phyloP scores from a whole-genome alignment of 1,140 invertebrate species.

The Amphibalanus amphitrite region DNA sequence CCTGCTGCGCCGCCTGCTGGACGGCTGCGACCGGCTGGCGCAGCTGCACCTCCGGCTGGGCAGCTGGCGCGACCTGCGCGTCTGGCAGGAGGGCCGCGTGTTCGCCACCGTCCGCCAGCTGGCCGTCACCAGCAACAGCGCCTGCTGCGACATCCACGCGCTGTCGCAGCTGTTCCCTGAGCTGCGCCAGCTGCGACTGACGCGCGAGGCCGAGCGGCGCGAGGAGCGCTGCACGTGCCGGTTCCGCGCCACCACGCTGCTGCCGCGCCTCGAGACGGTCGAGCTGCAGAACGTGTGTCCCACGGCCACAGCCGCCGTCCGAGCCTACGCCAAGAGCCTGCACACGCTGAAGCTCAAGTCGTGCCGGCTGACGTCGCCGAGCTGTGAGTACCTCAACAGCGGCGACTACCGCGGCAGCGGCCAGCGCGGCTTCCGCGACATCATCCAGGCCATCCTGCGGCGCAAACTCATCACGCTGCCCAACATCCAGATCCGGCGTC shows the following conservation, averaged over 20 bases:
- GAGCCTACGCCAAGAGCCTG: neutral
- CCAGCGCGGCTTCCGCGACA: neutral
- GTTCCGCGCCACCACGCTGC: neutral
- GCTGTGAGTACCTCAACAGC: neutral
- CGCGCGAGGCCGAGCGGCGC: neutral
- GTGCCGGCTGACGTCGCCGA: neutral
- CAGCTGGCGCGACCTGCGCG: neutral
- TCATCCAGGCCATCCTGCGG: neutral
- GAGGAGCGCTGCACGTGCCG: neutral
- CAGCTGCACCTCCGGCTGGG: neutral
- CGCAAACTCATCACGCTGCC: neutral
- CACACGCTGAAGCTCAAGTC: neutral
- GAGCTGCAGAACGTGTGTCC: neutral
- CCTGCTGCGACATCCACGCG: neutral
- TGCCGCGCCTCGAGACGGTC: neutral
- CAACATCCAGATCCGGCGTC: slow-evolving; percentile 1
- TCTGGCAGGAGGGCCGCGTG: neutral
- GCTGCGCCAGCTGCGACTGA: neutral
- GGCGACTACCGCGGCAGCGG: neutral
- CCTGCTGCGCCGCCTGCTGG: neutral
- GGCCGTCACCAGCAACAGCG: neutral
- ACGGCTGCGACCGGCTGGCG: neutral
- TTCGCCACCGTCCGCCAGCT: neutral
- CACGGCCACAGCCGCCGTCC: neutral
- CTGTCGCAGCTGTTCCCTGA: neutral